Percentiles rank a stretch among this genome's conserved stretches.
phyloP scores from a whole-genome alignment of 2,797 vertebrate species.

The Echeneis naucrates region DNA sequence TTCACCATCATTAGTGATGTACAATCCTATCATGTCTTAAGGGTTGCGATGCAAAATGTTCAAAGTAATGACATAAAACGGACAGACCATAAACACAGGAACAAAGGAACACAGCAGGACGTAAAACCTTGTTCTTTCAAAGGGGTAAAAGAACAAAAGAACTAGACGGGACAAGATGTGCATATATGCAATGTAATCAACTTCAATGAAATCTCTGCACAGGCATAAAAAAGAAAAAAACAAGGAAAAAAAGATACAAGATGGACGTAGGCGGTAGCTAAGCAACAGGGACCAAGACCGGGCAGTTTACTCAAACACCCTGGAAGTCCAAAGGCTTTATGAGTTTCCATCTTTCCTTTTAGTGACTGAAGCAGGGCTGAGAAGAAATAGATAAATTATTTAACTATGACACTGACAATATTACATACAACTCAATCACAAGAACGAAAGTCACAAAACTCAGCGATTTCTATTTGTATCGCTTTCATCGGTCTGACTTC shows the following conservation, averaged over 20 bases:
- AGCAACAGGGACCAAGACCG: conserved; percentile 74
- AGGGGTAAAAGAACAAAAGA: background rate
- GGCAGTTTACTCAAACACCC: conserved; percentile 58
- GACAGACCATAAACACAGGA: background rate
- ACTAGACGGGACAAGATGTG: background rate
- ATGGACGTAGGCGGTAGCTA: conserved; percentile 74
- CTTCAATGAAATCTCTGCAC: conserved; percentile 42
- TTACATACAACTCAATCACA: background rate
- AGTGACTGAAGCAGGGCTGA: conserved; percentile 38
- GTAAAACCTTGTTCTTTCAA: background rate
- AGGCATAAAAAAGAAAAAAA: conserved; percentile 1
- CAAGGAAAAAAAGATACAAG: conserved; percentile 33
- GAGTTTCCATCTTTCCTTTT: conserved; percentile 56
- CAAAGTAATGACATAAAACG: conserved; percentile 6
- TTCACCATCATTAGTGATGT: conserved; percentile 1
- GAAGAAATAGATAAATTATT: background rate
- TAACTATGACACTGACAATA: background rate
- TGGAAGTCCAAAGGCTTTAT: conserved; percentile 57
- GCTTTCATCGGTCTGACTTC: no score
- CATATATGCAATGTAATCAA: conserved; percentile 18
- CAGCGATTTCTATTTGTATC: no score
- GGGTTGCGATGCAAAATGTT: conserved; percentile 4
- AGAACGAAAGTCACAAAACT: background rate
- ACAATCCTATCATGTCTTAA: background rate
- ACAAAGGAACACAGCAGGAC: background rate